Base-by-base conservation (phyloP, 2,888 invertebrate species). In the Sesia apiformis region DNA sequence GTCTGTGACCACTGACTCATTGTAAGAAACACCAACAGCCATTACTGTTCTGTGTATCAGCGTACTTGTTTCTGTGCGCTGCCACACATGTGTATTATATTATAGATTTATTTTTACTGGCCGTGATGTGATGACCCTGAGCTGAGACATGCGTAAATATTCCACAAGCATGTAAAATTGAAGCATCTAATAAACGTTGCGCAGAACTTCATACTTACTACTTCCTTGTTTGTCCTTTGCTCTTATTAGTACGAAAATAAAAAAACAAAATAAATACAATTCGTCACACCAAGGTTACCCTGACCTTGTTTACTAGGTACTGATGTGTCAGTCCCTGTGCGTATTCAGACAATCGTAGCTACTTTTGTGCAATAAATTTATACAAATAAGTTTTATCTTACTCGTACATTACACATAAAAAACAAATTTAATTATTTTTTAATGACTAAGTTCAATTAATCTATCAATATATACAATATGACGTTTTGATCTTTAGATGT, bases 161-260 rank as follows among this genome's bases (percentile, higher is more conserved):
- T 70, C 69, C 69, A 74, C 71, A 76, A 73, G 66, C 64, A 46
- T 46, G 46, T 46, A 46, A 46, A 46, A 6, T n/a, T 4, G 46
- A 46, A 46, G 46, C 23, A 46, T 46, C 46, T 46, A 46, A 23
- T 39, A 50, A 50, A 52, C 23, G 77, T 71, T 70, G 64, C 70
- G 70, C 65, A 69, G 68, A 73, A 72, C 70, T 65, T 60, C 64
- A 67, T 56, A 53, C 23, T 52, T 66, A 63, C 65, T 66, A 78
- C 84, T 88, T 87, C 86, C 87, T 84, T 78, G 81, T 87, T 84
- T 79, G 77, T 77, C 76, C 76, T 74, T 73, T 76, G 74, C 68
- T 81, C 78, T 78, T 78, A 77, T 78, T 81, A 74, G 76, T 76
- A 78, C 81, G 76, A 83, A 82, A 81, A 79, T 74, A 75, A 74